Percentiles rank a stretch among this genome's conserved stretches.
phyloP scores from a whole-genome alignment of 2,888 invertebrate genomes.

The Scelioninae gen. 2 region DNA sequence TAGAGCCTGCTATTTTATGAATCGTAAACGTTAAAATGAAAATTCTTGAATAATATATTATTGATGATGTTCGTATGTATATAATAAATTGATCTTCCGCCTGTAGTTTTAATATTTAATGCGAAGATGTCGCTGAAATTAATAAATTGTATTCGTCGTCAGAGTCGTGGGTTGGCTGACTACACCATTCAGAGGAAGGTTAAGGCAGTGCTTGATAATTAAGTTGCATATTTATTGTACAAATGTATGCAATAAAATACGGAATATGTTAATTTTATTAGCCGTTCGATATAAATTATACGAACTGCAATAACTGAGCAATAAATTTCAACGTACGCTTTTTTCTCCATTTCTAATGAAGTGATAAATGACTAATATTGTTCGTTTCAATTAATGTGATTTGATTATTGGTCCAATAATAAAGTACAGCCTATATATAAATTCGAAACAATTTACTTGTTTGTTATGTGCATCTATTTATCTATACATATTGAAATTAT shows the following conservation, averaged over 20 bases:
- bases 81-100: constrained; percentile 53
- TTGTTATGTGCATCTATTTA: too few species aligned
- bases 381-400: constrained; percentile 43
- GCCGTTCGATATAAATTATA: constrained; percentile 50
- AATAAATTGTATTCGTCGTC: constrained; percentile 50
- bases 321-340: constrained; percentile 37
- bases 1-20: constrained; percentile 51
- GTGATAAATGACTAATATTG: constrained; percentile 38
- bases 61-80: constrained; percentile 43
- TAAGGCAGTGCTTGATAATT: constrained; percentile 48
- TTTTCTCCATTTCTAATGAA: constrained; percentile 27
- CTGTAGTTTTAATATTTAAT: constrained; percentile 49
- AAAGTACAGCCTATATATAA: neutral
- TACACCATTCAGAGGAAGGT: constrained; percentile 38
- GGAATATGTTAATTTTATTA: constrained; percentile 56
- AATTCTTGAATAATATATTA: constrained; percentile 54
- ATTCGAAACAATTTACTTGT: too few species aligned
- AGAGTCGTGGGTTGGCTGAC: constrained; percentile 35
- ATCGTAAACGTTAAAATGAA: constrained; percentile 46
- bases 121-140: constrained; percentile 51
- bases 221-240: constrained; percentile 56
- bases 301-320: constrained; percentile 30
- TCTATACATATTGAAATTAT: too few species aligned
- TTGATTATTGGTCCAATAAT: constrained; percentile 13
- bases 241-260: constrained; percentile 53